phyloP scores from a whole-genome alignment of 2,113 vertebrate species.

The Bos taurus region ARS-UCD2.0 NC_037336.1:54071001-54071500 shows the following conservation, averaged over 20 bases:
- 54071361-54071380: constrained; percentile 14
- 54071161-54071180: neutral
- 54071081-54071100: neutral
- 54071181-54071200: neutral
- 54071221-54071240: neutral
- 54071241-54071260: neutral
- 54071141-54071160: neutral
- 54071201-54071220: neutral
- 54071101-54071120: neutral
- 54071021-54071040: neutral
- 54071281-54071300: constrained; percentile 24
- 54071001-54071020: neutral
- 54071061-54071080: neutral
- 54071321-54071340: constrained; percentile 6
- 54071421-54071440: constrained; percentile 32
- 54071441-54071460: constrained; percentile 27
- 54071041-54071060: neutral
- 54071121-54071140: neutral
- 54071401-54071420: constrained; percentile 45
- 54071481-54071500: neutral
- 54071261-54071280: neutral
- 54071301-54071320: constrained; percentile 12
- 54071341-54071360: neutral
- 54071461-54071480: neutral
- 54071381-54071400: constrained; percentile 29